Conservation (phyloP, 2,888 invertebrate genomes). For the Rhogogaster chlorosoma region DNA sequence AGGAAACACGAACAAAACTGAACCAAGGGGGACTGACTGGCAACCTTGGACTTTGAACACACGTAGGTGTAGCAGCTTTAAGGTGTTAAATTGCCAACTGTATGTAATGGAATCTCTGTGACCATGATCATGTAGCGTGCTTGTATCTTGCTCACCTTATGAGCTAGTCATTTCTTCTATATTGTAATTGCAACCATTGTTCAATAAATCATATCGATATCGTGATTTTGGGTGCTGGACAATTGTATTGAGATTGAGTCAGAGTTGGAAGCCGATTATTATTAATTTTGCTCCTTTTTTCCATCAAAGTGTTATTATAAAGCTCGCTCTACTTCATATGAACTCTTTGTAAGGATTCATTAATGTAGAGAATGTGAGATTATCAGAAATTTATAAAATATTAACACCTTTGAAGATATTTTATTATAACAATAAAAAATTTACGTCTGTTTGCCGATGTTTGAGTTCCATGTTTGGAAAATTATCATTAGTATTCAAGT, state of each 20-base stretch:
- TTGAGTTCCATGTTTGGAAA: not conserved
- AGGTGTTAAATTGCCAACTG: conserved; percentile 28
- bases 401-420: not conserved
- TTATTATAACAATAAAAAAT: not conserved
- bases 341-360: not conserved
- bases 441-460: not conserved
- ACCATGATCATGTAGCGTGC: not conserved
- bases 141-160: not conserved
- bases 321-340: not conserved
- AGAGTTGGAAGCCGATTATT: not conserved
- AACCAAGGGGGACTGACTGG: conserved; percentile 23
- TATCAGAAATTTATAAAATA: not conserved
- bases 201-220: not conserved
- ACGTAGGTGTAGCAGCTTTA: not conserved
- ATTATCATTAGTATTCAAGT: not conserved
- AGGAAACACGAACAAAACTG: not conserved
- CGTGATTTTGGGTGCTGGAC: not conserved
- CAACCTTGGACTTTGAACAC: conserved; percentile 31
- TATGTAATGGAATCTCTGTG: not conserved
- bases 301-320: not conserved
- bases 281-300: not conserved
- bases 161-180: not conserved
- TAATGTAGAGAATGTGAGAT: not conserved
- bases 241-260: not conserved
- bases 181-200: not conserved